Evolutionary conservation across 1,140 invertebrate species (phyloP).

Genomic region (Drosophila nasuta): DNA sequence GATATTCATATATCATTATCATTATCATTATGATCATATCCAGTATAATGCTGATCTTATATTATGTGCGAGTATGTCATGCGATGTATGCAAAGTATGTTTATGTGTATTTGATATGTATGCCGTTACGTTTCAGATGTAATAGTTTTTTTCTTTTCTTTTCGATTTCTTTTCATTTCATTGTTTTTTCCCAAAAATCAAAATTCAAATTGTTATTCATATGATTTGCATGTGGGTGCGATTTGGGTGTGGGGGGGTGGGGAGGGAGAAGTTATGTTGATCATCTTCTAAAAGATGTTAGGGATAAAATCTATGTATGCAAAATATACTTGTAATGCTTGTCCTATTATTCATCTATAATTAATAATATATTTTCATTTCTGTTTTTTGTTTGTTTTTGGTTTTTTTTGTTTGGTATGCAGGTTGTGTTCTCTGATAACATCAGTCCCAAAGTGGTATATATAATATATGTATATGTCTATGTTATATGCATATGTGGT

Average conservation of each 20-base stretch:
- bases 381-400: no score
- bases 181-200: constrained; percentile 13
- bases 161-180: background rate
- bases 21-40: constrained; percentile 32
- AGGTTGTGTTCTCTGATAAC: constrained; percentile 43
- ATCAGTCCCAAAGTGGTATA: constrained; percentile 57
- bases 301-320: constrained; percentile 62
- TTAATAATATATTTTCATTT: constrained; percentile 39
- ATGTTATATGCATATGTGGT: constrained; percentile 24
- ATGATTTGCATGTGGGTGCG: constrained; percentile 21
- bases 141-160: constrained; percentile 7
- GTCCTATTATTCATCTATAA: constrained; percentile 50
- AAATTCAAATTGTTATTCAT: constrained; percentile 16
- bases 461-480: constrained; percentile 40
- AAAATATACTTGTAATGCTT: constrained; percentile 70
- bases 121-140: constrained; percentile 76
- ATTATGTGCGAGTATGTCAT: constrained; percentile 39
- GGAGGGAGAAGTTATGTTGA: constrained; percentile 1
- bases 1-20: constrained; percentile 42
- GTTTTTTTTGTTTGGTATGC: constrained; percentile 9
- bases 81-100: constrained; percentile 54
- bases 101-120: constrained; percentile 74
- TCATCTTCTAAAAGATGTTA: constrained; percentile 37
- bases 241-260: background rate
- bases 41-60: constrained; percentile 29